These are phyloP conservation scores for Linnaemya tessellans DNA, from an alignment of 2,888 invertebrate species.

Conservation along the genomic window DNA sequence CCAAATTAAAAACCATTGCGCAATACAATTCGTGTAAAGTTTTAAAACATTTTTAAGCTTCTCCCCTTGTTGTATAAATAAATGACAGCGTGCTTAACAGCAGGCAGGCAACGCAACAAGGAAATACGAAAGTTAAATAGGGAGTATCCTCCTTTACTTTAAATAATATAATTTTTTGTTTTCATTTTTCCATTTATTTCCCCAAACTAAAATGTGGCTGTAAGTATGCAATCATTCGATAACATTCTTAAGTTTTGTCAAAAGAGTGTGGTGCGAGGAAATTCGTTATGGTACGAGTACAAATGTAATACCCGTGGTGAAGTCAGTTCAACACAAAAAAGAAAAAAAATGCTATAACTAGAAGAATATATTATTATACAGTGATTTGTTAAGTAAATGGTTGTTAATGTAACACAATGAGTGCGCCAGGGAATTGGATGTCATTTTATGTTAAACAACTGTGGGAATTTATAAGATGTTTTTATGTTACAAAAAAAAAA, in stretches of 20 bases:
- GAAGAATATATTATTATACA: constrained; percentile 18
- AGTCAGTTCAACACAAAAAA: constrained; percentile 6
- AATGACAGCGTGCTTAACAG: neutral
- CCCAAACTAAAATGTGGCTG: neutral
- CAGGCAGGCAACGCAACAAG: constrained; percentile 18
- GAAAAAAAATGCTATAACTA: constrained; percentile 19
- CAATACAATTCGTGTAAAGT: neutral
- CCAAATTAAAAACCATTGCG: neutral
- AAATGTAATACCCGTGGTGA: neutral
- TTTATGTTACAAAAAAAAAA: neutral
- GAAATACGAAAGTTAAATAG: constrained; percentile 36
- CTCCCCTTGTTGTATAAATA: neutral
- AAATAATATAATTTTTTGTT: neutral
- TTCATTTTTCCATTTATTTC: neutral
- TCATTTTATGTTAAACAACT: constrained; percentile 14
- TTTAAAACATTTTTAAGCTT: neutral
- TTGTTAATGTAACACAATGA: constrained; percentile 5
- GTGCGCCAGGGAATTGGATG: neutral
- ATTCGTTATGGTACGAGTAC: neutral
- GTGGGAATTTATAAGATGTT: constrained; percentile 21
- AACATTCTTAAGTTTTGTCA: neutral
- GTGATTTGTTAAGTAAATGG: constrained; percentile 45
- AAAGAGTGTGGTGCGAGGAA: constrained; percentile 3
- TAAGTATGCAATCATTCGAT: neutral
- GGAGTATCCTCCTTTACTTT: constrained; percentile 16